These are phyloP conservation scores for Delphinapterus leucas DNA, from an alignment of 2,113 vertebrate genomes.

Conservation along the genomic window DNA sequence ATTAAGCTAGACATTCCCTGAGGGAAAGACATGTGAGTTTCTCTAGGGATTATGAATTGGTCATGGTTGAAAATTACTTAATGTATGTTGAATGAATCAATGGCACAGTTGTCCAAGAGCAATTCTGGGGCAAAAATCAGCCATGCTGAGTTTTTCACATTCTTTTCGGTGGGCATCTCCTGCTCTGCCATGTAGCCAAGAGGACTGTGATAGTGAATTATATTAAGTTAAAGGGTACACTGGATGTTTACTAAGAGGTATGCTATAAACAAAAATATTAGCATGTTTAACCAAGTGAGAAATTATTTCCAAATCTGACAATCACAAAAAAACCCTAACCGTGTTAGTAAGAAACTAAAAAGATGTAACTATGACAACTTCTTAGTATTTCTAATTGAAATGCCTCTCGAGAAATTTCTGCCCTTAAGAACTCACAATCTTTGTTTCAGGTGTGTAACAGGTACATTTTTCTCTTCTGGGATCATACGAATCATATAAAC, in stretches of 20 bases:
- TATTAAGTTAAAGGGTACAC: background rate
- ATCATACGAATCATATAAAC: accelerated
- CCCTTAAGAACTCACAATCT: background rate
- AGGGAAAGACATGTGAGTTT: background rate
- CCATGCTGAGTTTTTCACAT: background rate
- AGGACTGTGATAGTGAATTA: background rate
- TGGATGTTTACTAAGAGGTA: accelerated
- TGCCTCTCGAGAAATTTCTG: background rate
- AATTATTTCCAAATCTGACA: background rate
- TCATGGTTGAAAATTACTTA: background rate
- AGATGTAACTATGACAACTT: background rate
- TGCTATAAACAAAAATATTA: background rate
- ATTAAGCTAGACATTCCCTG: accelerated
- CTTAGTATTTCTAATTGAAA: background rate
- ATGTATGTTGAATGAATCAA: accelerated
- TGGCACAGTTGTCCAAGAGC: accelerated
- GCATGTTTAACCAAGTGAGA: background rate
- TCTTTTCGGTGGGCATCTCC: accelerated
- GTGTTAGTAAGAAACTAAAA: background rate
- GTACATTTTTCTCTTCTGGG: no score
- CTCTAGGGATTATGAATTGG: background rate
- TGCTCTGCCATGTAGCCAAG: accelerated
- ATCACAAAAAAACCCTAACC: background rate
- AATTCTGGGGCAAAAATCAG: background rate
- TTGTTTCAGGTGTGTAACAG: background rate